These are phyloP conservation scores for Eulithis prunata DNA, from an alignment of 2,888 invertebrate species.

Conservation along the genomic window DNA sequence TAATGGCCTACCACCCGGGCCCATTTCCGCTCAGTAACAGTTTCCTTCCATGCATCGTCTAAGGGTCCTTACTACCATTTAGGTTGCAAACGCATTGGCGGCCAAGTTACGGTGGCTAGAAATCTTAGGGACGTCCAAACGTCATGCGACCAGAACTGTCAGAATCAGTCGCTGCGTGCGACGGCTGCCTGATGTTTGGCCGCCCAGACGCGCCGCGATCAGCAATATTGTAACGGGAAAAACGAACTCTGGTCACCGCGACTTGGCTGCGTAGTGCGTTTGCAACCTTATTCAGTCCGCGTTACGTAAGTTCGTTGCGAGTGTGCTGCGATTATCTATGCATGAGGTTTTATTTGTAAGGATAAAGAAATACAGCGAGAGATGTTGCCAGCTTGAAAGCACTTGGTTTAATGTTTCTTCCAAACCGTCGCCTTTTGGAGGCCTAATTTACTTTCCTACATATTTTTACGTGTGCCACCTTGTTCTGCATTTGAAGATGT, in stretches of 20 bases:
- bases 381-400: slow-evolving; percentile 57
- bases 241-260: too few species aligned
- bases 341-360: slow-evolving; percentile 73
- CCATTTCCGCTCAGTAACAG: slow-evolving; percentile 78
- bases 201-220: too few species aligned
- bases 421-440: background rate
- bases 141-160: too few species aligned
- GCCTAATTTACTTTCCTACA: background rate
- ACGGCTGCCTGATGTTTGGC: too few species aligned
- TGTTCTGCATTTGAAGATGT: too few species aligned
- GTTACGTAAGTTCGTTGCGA: slow-evolving; percentile 60
- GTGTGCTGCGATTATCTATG: slow-evolving; percentile 71
- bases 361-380: slow-evolving; percentile 61
- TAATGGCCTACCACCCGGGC: slow-evolving; percentile 58
- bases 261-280: too few species aligned
- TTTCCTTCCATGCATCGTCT: slow-evolving; percentile 63
- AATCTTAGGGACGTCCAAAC: too few species aligned
- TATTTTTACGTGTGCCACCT: too few species aligned
- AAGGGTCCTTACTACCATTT: slow-evolving; percentile 44
- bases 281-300: slow-evolving; percentile 32
- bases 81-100: too few species aligned
- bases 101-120: too few species aligned
- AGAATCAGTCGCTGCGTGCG: too few species aligned
- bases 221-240: too few species aligned
- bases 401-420: slow-evolving; percentile 4